Evolutionary conservation across 1,140 invertebrate species (phyloP), one percentile per base, ranked within the genome.

Genomic region (Doryteuthis pealeii): DNA sequence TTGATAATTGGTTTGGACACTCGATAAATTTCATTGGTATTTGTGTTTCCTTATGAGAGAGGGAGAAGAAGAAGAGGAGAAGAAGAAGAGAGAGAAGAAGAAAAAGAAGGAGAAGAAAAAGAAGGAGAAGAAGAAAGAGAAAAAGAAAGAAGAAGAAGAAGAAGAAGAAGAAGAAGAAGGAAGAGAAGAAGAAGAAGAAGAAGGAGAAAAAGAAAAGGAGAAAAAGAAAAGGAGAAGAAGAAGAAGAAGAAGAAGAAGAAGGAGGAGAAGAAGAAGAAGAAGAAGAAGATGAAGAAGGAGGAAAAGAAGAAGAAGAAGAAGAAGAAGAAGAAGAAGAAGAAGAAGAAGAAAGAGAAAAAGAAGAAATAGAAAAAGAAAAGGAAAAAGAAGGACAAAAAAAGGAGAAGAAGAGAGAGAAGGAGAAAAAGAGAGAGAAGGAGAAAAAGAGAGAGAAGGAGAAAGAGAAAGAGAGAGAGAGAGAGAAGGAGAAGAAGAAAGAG

Each of bases 121-220:
- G n/a, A 72, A 5, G 31, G 72, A 28, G 30, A 22, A 28, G 30
- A 15, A 26, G 54, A 5, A 40, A 40, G 6, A 58, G 22, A 66
- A 22, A 69, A 22, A 70, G 71, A 58, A 49, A 68, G 71, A 14
- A 40, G 40, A 14, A 40, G 45, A 58, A 62, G 1, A 49, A 68
- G 71, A 72, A 33, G 49, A 30, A 75, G 74, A 75, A 68, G 32
- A 35, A 35, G 49, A 26, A 75, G 31, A 40, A n/a, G 33, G n/a
- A 70, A 40, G 77, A 70, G 45, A 43, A 71, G 68, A 77, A 15
- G 33, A 30, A 73, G 73, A 77, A 58, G 45, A 58, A 77, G 68
- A 77, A 40, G 62, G 26, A 70, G 67, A 71, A 33, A 66, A 26
- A 71, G 45, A 77, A 54, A 49, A 18, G n/a, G 67, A 1, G 74